Percentiles rank a stretch among this genome's conserved stretches.
These are phyloP conservation scores for Micropterix aruncella DNA, from an alignment of 2,888 invertebrate species.

Conservation along the genomic window DNA sequence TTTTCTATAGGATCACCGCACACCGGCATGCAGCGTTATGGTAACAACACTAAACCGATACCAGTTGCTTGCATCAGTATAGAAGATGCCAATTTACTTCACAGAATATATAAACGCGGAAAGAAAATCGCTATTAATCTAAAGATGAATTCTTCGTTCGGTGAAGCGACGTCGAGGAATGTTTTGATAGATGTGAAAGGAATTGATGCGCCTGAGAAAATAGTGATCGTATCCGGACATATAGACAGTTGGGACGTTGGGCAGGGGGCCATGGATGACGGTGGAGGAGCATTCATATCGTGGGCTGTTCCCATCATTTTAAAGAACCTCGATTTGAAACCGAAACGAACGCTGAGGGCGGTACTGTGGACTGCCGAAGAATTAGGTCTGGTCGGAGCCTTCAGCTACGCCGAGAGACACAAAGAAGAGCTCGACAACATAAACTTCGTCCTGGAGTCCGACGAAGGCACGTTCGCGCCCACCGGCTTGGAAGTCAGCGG, in stretches of 20 bases:
- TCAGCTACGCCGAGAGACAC: conserved; percentile 39
- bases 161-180: conserved; percentile 42
- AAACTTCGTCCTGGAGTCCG: conserved; percentile 58
- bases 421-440: conserved; percentile 31
- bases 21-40: conserved; percentile 46
- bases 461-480: conserved; percentile 53
- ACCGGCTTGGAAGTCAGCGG: conserved; percentile 45
- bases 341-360: conserved; percentile 46
- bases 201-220: conserved; percentile 14
- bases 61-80: conserved; percentile 49
- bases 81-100: conserved; percentile 51
- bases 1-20: conserved; percentile 53
- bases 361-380: conserved; percentile 64
- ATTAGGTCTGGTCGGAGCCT: conserved; percentile 43
- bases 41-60: conserved; percentile 33
- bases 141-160: conserved; percentile 40
- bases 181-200: conserved; percentile 46
- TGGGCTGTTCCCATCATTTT: conserved; percentile 50
- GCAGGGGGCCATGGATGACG: conserved; percentile 68
- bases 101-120: conserved; percentile 38
- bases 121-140: conserved; percentile 14
- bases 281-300: conserved; percentile 55
- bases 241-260: conserved; percentile 69
- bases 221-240: conserved; percentile 57
- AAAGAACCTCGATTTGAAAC: conserved; percentile 38